Conservation (phyloP, 1,140 invertebrate genomes). For the Nasonia giraulti region DNA sequence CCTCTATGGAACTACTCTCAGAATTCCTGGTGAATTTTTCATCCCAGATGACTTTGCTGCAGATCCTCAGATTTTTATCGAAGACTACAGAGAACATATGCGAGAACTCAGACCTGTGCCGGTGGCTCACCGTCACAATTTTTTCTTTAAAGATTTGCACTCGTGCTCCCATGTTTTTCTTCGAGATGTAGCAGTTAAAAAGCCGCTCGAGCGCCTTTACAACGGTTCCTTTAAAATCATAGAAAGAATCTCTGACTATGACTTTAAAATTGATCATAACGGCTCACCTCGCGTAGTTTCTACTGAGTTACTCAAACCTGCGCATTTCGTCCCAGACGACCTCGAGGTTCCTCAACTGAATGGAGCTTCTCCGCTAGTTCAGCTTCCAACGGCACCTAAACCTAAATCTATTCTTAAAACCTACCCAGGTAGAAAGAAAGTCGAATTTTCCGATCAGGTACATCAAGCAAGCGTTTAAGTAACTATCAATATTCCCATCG, state of each 20-base stretch:
- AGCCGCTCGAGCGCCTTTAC: conserved; percentile 47
- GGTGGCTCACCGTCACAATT: conserved; percentile 31
- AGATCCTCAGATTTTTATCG: conserved; percentile 12
- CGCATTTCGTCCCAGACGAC: too few species aligned
- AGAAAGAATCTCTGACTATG: neutral
- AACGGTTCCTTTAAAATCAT: conserved; percentile 46
- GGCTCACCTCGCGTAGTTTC: too few species aligned
- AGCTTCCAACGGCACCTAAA: too few species aligned
- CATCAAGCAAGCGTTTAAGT: too few species aligned
- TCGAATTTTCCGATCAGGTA: too few species aligned
- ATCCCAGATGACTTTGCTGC: neutral
- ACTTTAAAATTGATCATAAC: too few species aligned
- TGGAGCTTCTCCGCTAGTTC: too few species aligned
- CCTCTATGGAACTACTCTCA: neutral
- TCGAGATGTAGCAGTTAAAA: conserved; percentile 14
- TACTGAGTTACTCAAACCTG: too few species aligned
- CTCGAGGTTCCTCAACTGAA: too few species aligned
- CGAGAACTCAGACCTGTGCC: neutral
- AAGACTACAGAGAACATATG: conserved; percentile 35
- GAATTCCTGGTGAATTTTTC: conserved; percentile 51
- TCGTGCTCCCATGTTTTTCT: conserved; percentile 50
- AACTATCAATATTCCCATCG: too few species aligned
- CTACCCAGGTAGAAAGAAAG: too few species aligned
- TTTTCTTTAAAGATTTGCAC: conserved; percentile 34
- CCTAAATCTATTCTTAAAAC: too few species aligned